Percentiles rank a stretch among this genome's conserved stretches.
Conservation (phyloP, 2,888 invertebrate genomes). For the Rhogogaster chlorosoma region DNA sequence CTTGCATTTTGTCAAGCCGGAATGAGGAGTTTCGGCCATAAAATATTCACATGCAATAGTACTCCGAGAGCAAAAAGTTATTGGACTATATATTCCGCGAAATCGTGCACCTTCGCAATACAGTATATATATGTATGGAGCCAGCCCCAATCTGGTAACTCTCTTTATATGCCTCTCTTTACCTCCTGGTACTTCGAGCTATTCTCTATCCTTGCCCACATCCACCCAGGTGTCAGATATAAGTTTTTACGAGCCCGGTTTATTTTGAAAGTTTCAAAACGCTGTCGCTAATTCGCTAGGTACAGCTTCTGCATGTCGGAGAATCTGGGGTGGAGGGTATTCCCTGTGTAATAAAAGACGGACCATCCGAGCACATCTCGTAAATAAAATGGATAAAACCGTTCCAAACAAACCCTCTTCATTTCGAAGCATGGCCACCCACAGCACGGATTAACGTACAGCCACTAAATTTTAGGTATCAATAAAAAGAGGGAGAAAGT, state of each 20-base stretch:
- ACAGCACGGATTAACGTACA: background rate
- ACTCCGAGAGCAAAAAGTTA: constrained; percentile 14
- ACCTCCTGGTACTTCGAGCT: background rate
- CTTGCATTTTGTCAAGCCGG: background rate
- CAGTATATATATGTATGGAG: background rate
- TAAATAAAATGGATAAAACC: constrained; percentile 33
- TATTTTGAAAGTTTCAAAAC: constrained; percentile 43
- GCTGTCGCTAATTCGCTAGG: constrained; percentile 48
- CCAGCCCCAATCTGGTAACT: background rate
- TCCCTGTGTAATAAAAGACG: constrained; percentile 24
- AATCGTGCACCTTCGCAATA: constrained; percentile 5
- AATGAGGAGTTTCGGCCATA: background rate
- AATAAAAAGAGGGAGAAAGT: background rate
- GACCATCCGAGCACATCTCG: constrained; percentile 25
- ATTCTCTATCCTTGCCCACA: background rate
- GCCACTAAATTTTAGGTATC: background rate
- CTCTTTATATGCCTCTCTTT: constrained; percentile 17
- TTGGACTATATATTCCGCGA: background rate
- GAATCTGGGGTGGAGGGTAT: background rate
- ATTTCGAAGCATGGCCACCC: background rate
- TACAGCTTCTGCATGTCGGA: background rate
- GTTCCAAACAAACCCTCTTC: constrained; percentile 10
- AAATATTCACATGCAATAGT: background rate
- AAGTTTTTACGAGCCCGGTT: constrained; percentile 43
- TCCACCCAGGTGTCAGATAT: constrained; percentile 34